Evolutionary conservation across 2,113 vertebrate species (phyloP), one percentile per base, ranked within the genome.

Genomic region (Coryphaenoides rupestris): DNA sequence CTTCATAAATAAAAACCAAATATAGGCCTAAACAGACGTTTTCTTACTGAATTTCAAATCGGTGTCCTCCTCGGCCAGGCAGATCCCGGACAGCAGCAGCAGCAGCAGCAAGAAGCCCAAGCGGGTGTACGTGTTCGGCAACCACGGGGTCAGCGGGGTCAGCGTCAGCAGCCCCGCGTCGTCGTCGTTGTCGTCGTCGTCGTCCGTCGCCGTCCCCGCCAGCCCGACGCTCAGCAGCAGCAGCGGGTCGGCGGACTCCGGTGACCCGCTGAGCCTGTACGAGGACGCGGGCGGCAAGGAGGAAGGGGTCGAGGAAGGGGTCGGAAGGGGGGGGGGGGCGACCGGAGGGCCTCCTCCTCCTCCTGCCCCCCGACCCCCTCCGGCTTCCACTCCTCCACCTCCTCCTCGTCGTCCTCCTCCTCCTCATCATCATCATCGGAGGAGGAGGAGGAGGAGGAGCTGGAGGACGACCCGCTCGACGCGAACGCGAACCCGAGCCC

Each of bases 391-490:
- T 93, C 93, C 26, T 88, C 88, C 24, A 89, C 92, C 19, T 92
- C 93, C 45, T 94, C 93, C 2, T 92, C 91, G n/a, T 91, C 92
- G 22, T 23, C 24, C 21, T 91, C 91, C 21, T 93, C 92, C 0
- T 94, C 93, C 17, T 89, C 91, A 17, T 93, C 93, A 40, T 94
- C 93, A 21, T 93, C 93, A 61, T 89, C 91, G 55, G 91, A 90
- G 6, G 93, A 93, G 33, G 93, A 91, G 63, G 96, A 98, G 70
- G 96, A 98, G 60, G 96, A 98, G 74, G 96, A 98, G 87, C 93
- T 97, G 28, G 96, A 98, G 75, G 96, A 98, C 83, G 96, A 98
- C 76, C 81, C 96, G 74, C 92, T 94, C 85, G 96, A 98, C 91
- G 90, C 95, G 63, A 95, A 98, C 90, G 90, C 95, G n/a, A n/a